These are phyloP conservation scores for Lerema accius DNA, from an alignment of 1,140 invertebrate species.

Conservation along the genomic window DNA sequence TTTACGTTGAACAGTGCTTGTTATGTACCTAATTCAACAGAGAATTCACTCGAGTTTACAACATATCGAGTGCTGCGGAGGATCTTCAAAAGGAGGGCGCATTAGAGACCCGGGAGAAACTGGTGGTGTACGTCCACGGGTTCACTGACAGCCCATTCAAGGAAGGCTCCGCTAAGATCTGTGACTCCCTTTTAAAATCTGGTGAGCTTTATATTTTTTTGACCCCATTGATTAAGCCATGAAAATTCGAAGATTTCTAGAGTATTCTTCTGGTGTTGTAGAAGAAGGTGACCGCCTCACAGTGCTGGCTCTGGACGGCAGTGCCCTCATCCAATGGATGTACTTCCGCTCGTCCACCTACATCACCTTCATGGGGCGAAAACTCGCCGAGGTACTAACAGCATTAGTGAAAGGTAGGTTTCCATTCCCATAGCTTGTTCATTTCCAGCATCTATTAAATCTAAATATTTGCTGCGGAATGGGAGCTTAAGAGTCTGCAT, in stretches of 20 bases:
- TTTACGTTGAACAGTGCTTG: no score
- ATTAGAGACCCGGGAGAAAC: constrained; percentile 41
- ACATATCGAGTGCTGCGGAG: constrained; percentile 47
- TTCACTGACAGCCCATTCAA: constrained; percentile 71
- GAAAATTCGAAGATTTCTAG: no score
- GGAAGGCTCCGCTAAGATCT: constrained; percentile 54
- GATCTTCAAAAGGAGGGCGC: constrained; percentile 38
- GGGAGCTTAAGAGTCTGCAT: no score
- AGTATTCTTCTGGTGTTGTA: no score
- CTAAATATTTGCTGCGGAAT: no score
- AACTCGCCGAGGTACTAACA: constrained; percentile 58
- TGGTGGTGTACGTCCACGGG: constrained; percentile 74
- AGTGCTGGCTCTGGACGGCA: constrained; percentile 69
- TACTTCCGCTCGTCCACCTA: constrained; percentile 72
- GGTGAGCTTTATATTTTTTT: no score
- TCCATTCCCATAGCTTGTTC: no score
- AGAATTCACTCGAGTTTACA: constrained; percentile 52
- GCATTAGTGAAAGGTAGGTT: constrained; percentile 59
- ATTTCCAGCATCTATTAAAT: neutral
- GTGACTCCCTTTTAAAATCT: constrained; percentile 49
- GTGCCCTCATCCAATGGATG: constrained; percentile 64
- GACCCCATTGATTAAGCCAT: no score
- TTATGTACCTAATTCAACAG: no score
- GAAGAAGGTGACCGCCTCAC: neutral
- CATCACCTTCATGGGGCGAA: constrained; percentile 69